Evolutionary conservation across 2,113 vertebrate genomes (phyloP), one percentile per base, ranked within the genome.

Genomic region (Ranitomeya imitator): DNA sequence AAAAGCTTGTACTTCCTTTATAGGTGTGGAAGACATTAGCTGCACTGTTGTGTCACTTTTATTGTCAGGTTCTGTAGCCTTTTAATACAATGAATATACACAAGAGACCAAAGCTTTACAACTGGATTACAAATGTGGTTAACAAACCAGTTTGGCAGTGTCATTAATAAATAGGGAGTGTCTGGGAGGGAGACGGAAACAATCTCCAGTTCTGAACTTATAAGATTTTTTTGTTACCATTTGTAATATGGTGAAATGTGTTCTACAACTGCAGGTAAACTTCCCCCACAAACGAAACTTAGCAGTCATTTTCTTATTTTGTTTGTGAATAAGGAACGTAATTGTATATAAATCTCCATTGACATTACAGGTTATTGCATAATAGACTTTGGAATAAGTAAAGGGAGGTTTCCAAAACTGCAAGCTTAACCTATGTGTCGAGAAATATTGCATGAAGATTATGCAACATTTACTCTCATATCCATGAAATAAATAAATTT

Each of bases 81-180:
- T 76, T 55, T 23, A 79, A 79, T 7, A 57, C 52, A 21, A 52
- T n/a, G 37, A 83, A n/a, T n/a, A n/a, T 83, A n/a, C 65, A 82
- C 57, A 63, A 83, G 13, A 16, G 10, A 14, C 59, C 45, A 13
- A 12, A 45, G 15, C 4, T 51, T 63, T 82, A 82, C 26, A 83
- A 55, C 14, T 15, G 12, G 15, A 69, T 84, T 84, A 15, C 7
- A 71, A 21, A 15, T 54, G 61, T 69, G 65, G 61, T 83, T 37
- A 83, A 51, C 63, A 71, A 84, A 84, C 82, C 82, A 84, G 82
- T 84, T 31, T 55, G 63, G 55, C 65, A 14, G 65, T 71, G 0
- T n/a, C 55, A 55, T 71, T 84, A 71, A 71, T 71, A 55, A 71
- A 71, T 71, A 71, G 65, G 82, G 63, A 84, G 65, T 71, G 21